Evolutionary conservation across 2,113 vertebrate genomes (phyloP).

Genomic region (Ctenomys sociabilis): DNA sequence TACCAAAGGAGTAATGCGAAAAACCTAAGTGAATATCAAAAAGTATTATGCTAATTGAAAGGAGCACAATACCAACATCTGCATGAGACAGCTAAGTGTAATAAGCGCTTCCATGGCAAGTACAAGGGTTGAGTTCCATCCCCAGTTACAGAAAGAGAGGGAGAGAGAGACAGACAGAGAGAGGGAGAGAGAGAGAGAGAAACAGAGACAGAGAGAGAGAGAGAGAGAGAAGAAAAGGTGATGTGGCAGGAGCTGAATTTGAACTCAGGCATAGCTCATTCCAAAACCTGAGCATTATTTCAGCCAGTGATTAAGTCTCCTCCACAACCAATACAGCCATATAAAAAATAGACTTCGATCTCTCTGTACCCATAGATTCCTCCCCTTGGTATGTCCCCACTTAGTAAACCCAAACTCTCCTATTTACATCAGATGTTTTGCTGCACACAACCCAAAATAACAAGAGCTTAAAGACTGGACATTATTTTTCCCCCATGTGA

Average conservation of each 20-base stretch:
- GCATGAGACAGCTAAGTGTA: too few relatives aligned
- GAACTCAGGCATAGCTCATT: neutral
- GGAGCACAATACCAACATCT: neutral
- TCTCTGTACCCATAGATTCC: neutral
- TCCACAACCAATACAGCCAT: neutral
- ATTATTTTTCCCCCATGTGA: slow-evolving; percentile 26
- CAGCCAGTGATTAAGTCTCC: neutral
- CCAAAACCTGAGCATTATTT: neutral
- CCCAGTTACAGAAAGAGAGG: too few relatives aligned
- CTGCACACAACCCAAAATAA: neutral
- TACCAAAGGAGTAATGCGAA: neutral
- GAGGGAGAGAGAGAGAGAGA: too few relatives aligned
- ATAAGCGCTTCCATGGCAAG: too few relatives aligned
- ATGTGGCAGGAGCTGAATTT: neutral
- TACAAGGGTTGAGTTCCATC: too few relatives aligned
- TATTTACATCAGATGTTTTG: neutral
- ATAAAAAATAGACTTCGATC: neutral
- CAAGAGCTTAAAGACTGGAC: neutral
- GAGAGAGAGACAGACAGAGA: too few relatives aligned
- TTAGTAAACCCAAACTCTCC: neutral
- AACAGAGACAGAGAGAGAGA: too few relatives aligned
- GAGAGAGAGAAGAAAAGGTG: neutral
- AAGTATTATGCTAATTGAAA: neutral
- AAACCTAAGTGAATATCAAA: neutral
- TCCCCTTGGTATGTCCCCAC: neutral